Base-by-base conservation (phyloP, 2,888 invertebrate genomes). In the Trypoxylon attenuatum region DNA sequence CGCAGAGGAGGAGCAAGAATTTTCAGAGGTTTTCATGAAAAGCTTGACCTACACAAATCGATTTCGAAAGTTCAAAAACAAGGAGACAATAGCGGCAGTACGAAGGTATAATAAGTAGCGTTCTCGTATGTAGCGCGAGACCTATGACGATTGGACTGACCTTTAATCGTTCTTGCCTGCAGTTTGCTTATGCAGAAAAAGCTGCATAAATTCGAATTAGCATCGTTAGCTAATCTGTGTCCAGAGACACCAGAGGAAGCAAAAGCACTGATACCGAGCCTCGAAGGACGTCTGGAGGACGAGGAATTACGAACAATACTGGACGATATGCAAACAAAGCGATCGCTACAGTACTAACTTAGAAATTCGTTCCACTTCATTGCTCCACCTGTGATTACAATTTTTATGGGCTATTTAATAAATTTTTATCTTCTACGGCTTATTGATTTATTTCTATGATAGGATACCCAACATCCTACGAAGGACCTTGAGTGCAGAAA, bases 161-260 rank as follows among this genome's bases (percentile, higher is more conserved):
- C 4, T 15, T 3, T 15, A 47, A 45, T 41, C 41, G 58, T 33
- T 60, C 68, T 76, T 69, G 58, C 61, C 88, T 91, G 21, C 87
- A 97, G 97, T 87, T 90, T 97, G 59, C 88, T 98, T 50, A 94
- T 94, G 89, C 95, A 96, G 83, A 98, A 98, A 85, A 98, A 97
- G 84, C 88, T 98, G 10, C 99, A 99, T 88, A 99, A 99, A 89
- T 99, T 98, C 89, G 99, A 99, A 88, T 89, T 99, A 59, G 99
- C 99, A 0, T 96, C 98, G 10, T 89, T 99, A 74, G 98, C 98
- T 1, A 99, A 99, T 88, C 89, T 99, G n/a, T 99, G 99, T 82
- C 99, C 99, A 0, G 99, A 99, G 88, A 97, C 96, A 38, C 95
- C 98, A 0, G 99, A 99, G 84, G 99, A 99, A 89, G 98, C 99